Conservation (phyloP, 2,113 vertebrate genomes). For the Chloroceryle aenea region DNA sequence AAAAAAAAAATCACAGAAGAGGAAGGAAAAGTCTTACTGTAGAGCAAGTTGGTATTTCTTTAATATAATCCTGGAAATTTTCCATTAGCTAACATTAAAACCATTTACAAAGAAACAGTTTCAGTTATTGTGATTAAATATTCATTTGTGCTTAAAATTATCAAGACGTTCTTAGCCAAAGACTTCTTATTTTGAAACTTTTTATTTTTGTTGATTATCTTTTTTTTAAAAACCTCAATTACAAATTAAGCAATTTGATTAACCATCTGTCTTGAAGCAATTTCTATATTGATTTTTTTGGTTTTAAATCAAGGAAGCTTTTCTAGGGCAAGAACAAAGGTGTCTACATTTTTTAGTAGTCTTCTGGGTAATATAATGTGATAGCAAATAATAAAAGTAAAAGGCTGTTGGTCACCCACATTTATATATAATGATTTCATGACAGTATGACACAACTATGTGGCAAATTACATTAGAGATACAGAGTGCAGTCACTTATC, state of each 20-base stretch:
- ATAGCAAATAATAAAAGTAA: neutral
- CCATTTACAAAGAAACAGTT: neutral
- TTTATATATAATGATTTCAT: neutral
- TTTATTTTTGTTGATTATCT: neutral
- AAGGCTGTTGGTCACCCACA: neutral
- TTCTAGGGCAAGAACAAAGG: neutral
- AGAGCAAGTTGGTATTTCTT: neutral
- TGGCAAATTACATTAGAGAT: too few species aligned
- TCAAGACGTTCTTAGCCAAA: neutral
- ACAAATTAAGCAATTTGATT: neutral
- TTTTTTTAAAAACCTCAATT: neutral
- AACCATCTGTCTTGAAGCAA: neutral
- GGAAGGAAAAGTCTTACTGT: neutral
- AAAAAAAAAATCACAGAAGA: neutral
- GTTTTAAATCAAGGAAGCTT: neutral
- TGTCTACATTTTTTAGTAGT: neutral
- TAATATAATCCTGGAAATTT: neutral
- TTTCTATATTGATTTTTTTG: neutral
- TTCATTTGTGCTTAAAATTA: neutral
- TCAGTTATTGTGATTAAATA: neutral
- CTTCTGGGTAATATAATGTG: fast-evolving
- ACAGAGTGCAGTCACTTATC: fast-evolving
- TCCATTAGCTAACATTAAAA: neutral
- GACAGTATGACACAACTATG: neutral
- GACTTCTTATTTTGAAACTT: neutral